Evolutionary conservation across 2,113 vertebrate species (phyloP).

Genomic region (Smithornis capensis): DNA sequence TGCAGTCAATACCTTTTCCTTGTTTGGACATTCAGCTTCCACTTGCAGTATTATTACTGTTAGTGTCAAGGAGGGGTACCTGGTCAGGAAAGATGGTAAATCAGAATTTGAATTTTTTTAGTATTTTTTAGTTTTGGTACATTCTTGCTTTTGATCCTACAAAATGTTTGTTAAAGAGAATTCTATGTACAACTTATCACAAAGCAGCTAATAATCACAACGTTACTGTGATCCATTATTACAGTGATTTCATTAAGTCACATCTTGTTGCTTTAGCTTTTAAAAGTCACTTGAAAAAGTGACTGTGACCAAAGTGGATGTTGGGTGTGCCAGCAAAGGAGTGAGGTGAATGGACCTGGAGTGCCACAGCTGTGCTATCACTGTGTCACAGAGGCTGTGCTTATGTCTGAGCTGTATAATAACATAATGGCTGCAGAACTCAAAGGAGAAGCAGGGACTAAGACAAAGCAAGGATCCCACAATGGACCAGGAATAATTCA

Average conservation of each 20-base stretch:
- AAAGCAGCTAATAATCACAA: background rate
- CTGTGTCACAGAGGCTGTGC: background rate
- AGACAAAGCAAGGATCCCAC: background rate
- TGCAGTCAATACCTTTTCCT: background rate
- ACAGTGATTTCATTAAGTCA: background rate
- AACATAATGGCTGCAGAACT: background rate
- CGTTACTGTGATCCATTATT: background rate
- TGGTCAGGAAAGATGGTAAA: background rate
- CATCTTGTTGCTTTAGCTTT: background rate
- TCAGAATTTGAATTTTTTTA: background rate
- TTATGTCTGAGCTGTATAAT: background rate
- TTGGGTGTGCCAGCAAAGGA: background rate
- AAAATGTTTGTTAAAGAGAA: background rate
- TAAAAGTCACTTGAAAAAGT: background rate
- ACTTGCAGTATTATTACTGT: background rate
- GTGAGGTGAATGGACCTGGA: background rate
- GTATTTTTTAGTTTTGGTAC: background rate
- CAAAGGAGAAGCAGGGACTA: background rate
- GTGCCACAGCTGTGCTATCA: background rate
- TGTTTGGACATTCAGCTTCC: background rate
- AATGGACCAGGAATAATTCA: background rate
- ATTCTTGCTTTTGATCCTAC: background rate
- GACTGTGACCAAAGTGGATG: background rate
- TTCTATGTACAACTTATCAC: background rate
- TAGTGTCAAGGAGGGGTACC: background rate